Evolutionary conservation across 2,888 invertebrate species (phyloP), one percentile per base, ranked within the genome.

Genomic region (Isotomurus palustris): DNA sequence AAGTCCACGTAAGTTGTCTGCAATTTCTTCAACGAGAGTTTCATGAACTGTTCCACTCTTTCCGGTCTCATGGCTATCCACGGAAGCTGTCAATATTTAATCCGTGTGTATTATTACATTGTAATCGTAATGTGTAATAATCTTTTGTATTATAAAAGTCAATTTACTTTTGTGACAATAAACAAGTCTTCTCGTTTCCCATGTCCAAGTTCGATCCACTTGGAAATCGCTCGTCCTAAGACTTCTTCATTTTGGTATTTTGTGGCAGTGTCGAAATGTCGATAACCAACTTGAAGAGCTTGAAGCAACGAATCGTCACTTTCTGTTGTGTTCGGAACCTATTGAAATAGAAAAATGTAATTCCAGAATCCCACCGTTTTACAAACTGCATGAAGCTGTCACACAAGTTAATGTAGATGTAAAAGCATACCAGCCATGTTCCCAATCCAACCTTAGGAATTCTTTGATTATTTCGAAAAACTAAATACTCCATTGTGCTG

Each of bases 221-320:
- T 80, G 64, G 82, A 81, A 0, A 91, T 76, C 1, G 86, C 85
- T 40, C 82, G 81, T 1, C 91, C 91, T 66, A 91, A 82, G 1
- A 81, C 81, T 2, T 80, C 79, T 73, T 91, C 91, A 72, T 91
- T 91, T 66, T 83, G 79, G 72, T 91, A 91, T 5, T 81, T 85
- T 5, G 83, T 79, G 0, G 91, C 90, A 0, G 88, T 83, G 75
- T 91, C 91, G 62, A 91, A 86, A 72, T 88, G 89, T 3, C 90
- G 81, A 74, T 91, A 91, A 1, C 91, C 91, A 40, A 83, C 82
- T 67, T 83, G 82, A 44, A 91, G 74, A 0, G 91, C 90, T 36
- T 43, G n/a, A n/a, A n/a, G n/a, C n/a, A n/a, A n/a, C n/a, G n/a
- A n/a, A n/a, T n/a, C n/a, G n/a, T n/a, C n/a, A n/a, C n/a, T n/a